Evolutionary conservation across 2,113 vertebrate genomes (phyloP).

Genomic region (Indicator indicator): DNA sequence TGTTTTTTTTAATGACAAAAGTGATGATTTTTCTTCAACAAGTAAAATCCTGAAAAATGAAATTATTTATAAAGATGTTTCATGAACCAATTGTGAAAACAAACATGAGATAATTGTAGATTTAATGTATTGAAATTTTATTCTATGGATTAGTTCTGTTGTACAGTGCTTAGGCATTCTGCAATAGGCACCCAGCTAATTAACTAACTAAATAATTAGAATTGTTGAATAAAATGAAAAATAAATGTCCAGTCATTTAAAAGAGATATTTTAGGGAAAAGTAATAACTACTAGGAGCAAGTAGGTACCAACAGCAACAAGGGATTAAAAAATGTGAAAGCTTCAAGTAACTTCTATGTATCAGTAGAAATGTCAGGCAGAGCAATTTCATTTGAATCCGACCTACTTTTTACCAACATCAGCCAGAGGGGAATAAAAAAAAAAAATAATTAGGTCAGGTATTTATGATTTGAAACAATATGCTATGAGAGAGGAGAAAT

Average conservation of each 20-base stretch:
- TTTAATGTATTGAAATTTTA: background rate
- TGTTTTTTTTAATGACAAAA: background rate
- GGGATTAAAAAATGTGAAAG: background rate
- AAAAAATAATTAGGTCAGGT: background rate
- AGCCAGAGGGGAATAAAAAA: background rate
- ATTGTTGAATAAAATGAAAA: background rate
- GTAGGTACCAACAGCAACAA: background rate
- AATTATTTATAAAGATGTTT: background rate
- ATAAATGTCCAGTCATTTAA: background rate
- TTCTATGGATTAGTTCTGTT: background rate
- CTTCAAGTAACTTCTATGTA: background rate
- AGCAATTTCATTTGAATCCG: constrained; percentile 29
- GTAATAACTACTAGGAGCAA: background rate
- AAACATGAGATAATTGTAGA: background rate
- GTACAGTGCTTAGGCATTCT: background rate
- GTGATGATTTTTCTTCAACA: background rate
- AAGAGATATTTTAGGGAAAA: background rate
- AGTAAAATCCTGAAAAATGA: background rate
- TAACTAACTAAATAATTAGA: too few relatives aligned
- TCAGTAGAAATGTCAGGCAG: background rate
- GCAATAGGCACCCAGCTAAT: background rate
- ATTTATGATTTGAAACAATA: constrained; percentile 8
- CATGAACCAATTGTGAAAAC: background rate
- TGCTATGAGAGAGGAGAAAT: background rate
- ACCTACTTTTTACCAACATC: constrained; percentile 23